phyloP scores from a whole-genome alignment of 2,113 vertebrate genomes.

The Odontophorus gujanensis region DNA sequence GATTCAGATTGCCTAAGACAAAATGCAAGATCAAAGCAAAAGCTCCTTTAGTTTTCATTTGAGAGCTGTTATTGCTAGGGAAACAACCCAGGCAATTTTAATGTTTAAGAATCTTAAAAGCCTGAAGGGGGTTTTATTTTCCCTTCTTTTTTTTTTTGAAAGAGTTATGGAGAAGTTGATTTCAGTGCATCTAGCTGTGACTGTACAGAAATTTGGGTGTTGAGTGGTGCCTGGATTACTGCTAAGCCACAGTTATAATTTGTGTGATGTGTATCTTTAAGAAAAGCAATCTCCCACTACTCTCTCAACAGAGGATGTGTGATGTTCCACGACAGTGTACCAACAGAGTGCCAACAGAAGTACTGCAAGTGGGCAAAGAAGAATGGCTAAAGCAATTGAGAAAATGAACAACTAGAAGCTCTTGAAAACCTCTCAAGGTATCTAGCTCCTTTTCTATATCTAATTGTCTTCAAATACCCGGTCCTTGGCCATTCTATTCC shows the following conservation, averaged over 20 bases:
- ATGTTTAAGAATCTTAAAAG: neutral
- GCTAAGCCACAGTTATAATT: neutral
- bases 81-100: neutral
- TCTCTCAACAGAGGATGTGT: neutral
- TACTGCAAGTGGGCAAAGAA: neutral
- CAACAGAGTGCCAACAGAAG: neutral
- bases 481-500: neutral
- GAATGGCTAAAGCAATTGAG: neutral
- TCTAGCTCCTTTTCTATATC: neutral
- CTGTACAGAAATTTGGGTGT: neutral
- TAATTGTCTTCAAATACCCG: neutral
- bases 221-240: neutral
- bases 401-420: neutral
- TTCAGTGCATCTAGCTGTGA: neutral
- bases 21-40: conserved; percentile 14
- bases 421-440: neutral
- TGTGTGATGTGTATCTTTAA: neutral
- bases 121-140: neutral
- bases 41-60: neutral
- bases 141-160: neutral
- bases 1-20: neutral
- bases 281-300: neutral
- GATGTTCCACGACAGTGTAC: neutral
- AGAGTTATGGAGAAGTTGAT: neutral
- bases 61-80: neutral